Conservation (phyloP, 1,140 invertebrate genomes). For the Panulirus ornatus region DNA sequence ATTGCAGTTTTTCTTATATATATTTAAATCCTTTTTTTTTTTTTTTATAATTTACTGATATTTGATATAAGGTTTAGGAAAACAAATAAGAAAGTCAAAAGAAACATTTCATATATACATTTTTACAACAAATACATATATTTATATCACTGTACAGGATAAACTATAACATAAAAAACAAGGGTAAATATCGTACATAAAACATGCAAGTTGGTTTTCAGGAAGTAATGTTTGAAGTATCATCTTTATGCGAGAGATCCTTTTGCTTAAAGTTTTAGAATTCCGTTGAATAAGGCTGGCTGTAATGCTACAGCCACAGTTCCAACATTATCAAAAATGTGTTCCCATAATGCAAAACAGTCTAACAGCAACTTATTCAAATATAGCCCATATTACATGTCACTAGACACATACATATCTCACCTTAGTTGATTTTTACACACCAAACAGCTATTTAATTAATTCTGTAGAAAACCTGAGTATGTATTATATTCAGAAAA, state of each 20-base stretch:
- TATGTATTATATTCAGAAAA: not conserved
- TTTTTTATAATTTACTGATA: not conserved
- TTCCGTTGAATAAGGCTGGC: not conserved
- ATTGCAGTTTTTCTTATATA: not conserved
- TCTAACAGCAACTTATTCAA: not conserved
- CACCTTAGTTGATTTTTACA: not conserved
- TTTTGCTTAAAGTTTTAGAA: not conserved
- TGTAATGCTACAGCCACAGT: not conserved
- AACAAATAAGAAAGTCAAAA: not conserved
- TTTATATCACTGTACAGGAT: constrained; percentile 66
- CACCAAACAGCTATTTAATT: not conserved
- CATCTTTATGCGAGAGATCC: not conserved
- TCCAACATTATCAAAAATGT: not conserved
- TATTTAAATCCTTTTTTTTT: not conserved
- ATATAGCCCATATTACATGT: not conserved
- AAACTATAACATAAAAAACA: constrained; percentile 54
- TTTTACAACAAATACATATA: constrained; percentile 71
- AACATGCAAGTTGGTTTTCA: constrained; percentile 11
- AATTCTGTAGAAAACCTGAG: not conserved
- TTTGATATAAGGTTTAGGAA: not conserved
- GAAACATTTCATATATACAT: constrained; percentile 63
- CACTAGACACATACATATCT: not conserved
- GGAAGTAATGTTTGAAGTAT: not conserved
- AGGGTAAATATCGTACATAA: constrained; percentile 17
- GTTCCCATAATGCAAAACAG: not conserved